phyloP scores from a whole-genome alignment of 92 coral and sea anemone genomes.

The Metridium senile region DNA sequence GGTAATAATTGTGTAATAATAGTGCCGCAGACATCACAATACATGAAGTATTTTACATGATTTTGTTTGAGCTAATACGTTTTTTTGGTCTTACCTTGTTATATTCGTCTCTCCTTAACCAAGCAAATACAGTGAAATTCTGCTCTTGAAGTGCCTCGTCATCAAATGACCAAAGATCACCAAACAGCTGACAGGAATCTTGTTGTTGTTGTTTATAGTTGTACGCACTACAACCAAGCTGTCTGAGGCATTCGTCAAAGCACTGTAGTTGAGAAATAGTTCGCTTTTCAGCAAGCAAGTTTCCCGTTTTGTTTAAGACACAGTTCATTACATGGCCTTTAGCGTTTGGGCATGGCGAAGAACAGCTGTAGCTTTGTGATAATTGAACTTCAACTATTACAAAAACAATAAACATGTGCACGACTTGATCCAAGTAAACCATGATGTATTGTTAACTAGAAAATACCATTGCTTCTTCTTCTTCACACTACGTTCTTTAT shows the following conservation, averaged over 20 bases:
- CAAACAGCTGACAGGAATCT: slow-evolving; percentile 8
- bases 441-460: too few species aligned
- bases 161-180: slow-evolving; percentile 9
- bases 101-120: slow-evolving; percentile 25
- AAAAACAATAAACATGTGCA: too few species aligned
- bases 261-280: slow-evolving; percentile 30
- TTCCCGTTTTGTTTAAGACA: slow-evolving; percentile 8
- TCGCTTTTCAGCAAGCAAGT: not conserved
- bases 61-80: too few species aligned
- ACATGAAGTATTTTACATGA: too few species aligned
- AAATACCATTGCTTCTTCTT: too few species aligned
- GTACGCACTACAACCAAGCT: slow-evolving; percentile 21
- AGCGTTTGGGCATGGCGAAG: slow-evolving; percentile 14
- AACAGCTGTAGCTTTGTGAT: slow-evolving; percentile 1
- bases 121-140: not conserved
- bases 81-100: slow-evolving; percentile 21
- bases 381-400: not conserved
- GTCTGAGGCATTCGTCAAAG: slow-evolving; percentile 26
- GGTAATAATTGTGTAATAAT: too few species aligned
- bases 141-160: not conserved
- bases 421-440: too few species aligned
- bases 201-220: not conserved
- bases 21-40: too few species aligned
- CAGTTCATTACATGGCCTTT: slow-evolving; percentile 28
- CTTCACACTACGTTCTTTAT: too few species aligned